These are phyloP conservation scores for Noctua janthe DNA, from an alignment of 2,888 invertebrate species.

Conservation along the genomic window DNA sequence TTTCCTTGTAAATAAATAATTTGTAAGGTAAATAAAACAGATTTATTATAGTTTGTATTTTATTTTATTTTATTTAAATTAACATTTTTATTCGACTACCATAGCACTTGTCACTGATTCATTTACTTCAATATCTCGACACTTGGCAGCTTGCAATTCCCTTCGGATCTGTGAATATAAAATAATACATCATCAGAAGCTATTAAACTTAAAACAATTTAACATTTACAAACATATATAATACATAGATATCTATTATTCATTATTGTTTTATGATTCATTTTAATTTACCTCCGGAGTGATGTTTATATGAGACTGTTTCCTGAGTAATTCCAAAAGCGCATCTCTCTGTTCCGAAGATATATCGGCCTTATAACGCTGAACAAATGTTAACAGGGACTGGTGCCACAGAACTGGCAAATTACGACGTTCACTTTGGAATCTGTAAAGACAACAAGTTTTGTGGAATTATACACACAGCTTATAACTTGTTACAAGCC, in stretches of 20 bases:
- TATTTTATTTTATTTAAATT: constrained; percentile 14
- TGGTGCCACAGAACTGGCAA: constrained; percentile 99
- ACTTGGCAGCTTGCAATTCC: constrained; percentile 95
- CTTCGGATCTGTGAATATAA: constrained; percentile 92
- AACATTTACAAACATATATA: background rate
- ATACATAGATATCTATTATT: background rate
- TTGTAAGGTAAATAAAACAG: constrained; percentile 42
- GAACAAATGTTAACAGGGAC: constrained; percentile 97
- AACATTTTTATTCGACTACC: constrained; percentile 81
- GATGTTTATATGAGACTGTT: constrained; percentile 93
- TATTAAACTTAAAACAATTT: background rate
- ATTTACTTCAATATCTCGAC: constrained; percentile 93
- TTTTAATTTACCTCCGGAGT: constrained; percentile 90
- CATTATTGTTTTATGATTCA: background rate
- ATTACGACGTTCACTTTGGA: constrained; percentile 94
- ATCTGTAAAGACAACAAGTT: constrained; percentile 88
- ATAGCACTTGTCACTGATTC: constrained; percentile 76
- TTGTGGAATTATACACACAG: background rate
- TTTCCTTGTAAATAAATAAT: background rate
- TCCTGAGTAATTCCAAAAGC: constrained; percentile 94
- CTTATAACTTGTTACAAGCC: background rate
- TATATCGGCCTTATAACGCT: constrained; percentile 98
- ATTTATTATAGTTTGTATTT: constrained; percentile 9
- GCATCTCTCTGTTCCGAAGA: constrained; percentile 98
- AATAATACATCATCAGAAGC: constrained; percentile 5